Evolutionary conservation across 2,888 invertebrate genomes (phyloP).

Genomic region (Ischnura elegans): DNA sequence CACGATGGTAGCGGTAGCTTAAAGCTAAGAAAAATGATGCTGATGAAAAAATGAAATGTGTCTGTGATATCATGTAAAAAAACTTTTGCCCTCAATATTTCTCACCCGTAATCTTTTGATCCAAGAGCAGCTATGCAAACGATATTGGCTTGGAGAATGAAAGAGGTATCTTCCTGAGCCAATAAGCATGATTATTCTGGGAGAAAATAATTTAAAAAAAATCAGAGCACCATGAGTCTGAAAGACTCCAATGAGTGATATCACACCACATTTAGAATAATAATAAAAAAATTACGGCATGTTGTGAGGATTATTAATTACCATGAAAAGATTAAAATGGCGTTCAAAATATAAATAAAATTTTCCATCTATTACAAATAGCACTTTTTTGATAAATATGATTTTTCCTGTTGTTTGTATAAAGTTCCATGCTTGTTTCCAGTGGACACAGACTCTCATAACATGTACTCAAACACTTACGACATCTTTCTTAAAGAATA

Average conservation of each 20-base stretch:
- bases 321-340: neutral
- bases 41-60: conserved; percentile 41
- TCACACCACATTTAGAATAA: neutral
- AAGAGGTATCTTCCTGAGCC: conserved; percentile 41
- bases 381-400: neutral
- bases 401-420: no score
- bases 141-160: conserved; percentile 47
- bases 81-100: conserved; percentile 28
- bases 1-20: conserved; percentile 36
- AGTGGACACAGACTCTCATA: no score
- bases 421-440: no score
- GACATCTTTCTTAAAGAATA: no score
- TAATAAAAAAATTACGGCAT: neutral
- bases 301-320: neutral
- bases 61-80: conserved; percentile 21
- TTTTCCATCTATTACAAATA: neutral
- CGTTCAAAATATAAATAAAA: neutral
- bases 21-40: conserved; percentile 51
- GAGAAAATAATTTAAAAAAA: neutral
- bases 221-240: neutral
- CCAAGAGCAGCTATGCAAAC: conserved; percentile 29
- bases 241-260: neutral
- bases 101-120: conserved; percentile 16
- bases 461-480: no score
- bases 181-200: neutral